Evolutionary conservation across 2,888 invertebrate species (phyloP), one percentile per base, ranked within the genome.

Genomic region (Neocrepidodera transversa): DNA sequence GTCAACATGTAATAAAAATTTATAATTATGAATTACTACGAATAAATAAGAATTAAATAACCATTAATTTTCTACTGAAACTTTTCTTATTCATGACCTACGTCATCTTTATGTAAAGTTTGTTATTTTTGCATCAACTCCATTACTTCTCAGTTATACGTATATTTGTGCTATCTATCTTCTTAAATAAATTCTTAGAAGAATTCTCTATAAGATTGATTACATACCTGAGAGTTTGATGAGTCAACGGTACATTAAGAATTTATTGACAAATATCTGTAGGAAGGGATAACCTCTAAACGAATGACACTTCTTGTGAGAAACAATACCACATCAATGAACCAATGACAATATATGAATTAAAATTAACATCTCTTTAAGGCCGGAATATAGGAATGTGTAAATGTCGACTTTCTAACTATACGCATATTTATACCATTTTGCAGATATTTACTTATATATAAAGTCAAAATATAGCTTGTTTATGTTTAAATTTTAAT

Each of bases 191-290:
- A 16, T 38, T 38, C 38, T 38, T 38, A 16, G 17, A 38, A 17
- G 38, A 38, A 17, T 8, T 38, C 2, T 38, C 16, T 38, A 8
- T 53, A 53, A 53, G 43, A 53, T 43, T 53, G 20, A 53, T 53
- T 53, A 35, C 35, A 53, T 53, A 43, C 35, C 23, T 20, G 17
- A 32, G 42, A 32, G 43, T 53, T 38, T 38, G 26, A 40, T 53
- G 53, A 53, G 32, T 53, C 53, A 53, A 53, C 42, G 53, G 53
- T 43, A 50, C 20, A 50, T 20, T 50, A 50, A 36, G 50, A n/a
- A 11, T 16, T 8, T 50, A 53, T 53, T 43, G 53, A 53, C 53
- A 53, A 53, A 53, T 35, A 42, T 11, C 18, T 30, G 20, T 43
- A 42, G 43, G 32, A 43, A 42, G 20, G 42, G 42, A 42, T 42